Base-by-base conservation (phyloP, 2,888 invertebrate genomes). In the Mayetiola destructor region DNA sequence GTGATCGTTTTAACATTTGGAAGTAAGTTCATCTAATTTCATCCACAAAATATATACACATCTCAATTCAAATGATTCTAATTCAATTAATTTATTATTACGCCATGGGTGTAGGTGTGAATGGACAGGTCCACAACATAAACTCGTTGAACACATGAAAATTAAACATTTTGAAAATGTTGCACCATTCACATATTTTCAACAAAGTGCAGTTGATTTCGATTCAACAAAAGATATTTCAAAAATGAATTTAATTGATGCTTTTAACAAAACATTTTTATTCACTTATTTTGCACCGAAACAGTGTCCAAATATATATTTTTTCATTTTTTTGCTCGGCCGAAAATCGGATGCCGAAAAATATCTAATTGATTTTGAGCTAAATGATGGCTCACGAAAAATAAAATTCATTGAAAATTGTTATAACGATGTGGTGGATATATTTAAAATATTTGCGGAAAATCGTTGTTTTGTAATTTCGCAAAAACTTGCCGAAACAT, bases 291-390 rank as follows among this genome's bases (percentile, higher is more conserved):
- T 35, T 8, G 20, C 32, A 14, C 20, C 32, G 20, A 2, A 2
- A 3, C 12, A 35, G 1, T 14, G 21, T 35, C 1, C 18, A 36
- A 36, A 35, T 5, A 21, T 54, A 12, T 18, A 32, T 3, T 36
- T 54, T 20, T 12, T 54, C 10, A 54, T 54, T 21, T 54, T 35
- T 54, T n/a, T 54, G 21, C 32, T 54, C 3, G 54, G 54, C 8
- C 35, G 54, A 21, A 54, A 54, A 14, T n/a, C 2, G 10, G 54
- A 54, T 23, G 54, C 54, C 10, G 32, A 54, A 20, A 54, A 54
- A 20, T 54, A 14, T 54, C 12, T 54, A 12, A 54, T 54, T 36
- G 54, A 54, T 54, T 54, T 54, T 36, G 54, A 54, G n/a, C 35
- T 35, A 10, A 35, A 36, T 2, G 35, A 35, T 54, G 21, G 20